Evolutionary conservation across 1,140 invertebrate genomes (phyloP), one percentile per base, ranked within the genome.

Genomic region (Grapholita molesta): DNA sequence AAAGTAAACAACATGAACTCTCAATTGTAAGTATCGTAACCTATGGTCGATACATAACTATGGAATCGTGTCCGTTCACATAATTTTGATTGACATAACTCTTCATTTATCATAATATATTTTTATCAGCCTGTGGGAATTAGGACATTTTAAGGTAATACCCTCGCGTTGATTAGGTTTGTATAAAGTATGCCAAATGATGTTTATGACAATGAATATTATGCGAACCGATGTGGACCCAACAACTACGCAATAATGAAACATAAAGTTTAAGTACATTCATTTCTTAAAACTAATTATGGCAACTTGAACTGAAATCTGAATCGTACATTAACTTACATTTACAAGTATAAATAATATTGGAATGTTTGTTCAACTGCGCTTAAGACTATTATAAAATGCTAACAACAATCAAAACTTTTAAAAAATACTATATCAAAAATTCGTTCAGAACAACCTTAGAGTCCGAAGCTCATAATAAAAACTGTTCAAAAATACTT

Each of bases 371-470:
- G 72, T 75, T 74, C 66, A 67, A 68, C 66, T 73, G 42, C 52
- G 48, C 48, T 70, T 75, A 73, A 70, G 28, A 61, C 67, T 61
- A 68, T 72, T 64, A 71, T 61, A 68, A 68, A 74, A 74, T 73
- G 83, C 84, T 88, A 89, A 90, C 86, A 90, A 88, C 82, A 81
- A 82, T 88, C 65, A 80, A 85, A 82, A 75, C 72, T 33, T 88
- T 76, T n/a, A n/a, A 85, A 88, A 86, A 89, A 87, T 86, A 85
- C 75, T 87, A 82, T 90, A 89, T 89, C 83, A 88, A 89, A 88
- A 89, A 88, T 86, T 84, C 80, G 75, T 77, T 79, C 76, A 82
- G 81, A 84, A 86, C 83, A 88, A 85, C 84, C 82, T 72, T 82
- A 68, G 78, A 78, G 67, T 71, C 72, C 72, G 72, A 73, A 72